Evolutionary conservation across 2,888 invertebrate genomes (phyloP).

Genomic region (Cephus rjabovi): DNA sequence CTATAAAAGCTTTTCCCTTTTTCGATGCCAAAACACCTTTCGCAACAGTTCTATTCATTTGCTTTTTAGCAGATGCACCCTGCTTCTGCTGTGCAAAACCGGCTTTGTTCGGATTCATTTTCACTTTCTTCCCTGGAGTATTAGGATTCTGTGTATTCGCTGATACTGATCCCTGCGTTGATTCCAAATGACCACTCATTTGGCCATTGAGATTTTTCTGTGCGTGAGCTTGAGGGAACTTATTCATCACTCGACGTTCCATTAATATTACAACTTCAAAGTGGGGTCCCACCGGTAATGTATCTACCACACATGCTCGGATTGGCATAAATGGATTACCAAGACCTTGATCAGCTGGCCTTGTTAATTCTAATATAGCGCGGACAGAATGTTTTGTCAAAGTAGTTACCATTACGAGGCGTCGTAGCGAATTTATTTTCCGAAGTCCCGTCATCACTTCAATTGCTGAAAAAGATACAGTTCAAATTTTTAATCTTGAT

Average conservation of each 20-base stretch:
- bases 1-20: slow-evolving; percentile 6
- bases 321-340: slow-evolving; percentile 61
- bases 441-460: slow-evolving; percentile 58
- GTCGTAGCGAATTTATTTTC: slow-evolving; percentile 51
- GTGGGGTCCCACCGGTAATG: slow-evolving; percentile 55
- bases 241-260: slow-evolving; percentile 55
- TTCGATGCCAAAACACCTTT: slow-evolving; percentile 8
- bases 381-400: slow-evolving; percentile 63
- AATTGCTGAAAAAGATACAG: slow-evolving; percentile 44
- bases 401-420: slow-evolving; percentile 61
- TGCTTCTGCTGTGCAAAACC: neutral
- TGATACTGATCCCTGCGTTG: neutral
- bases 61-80: neutral
- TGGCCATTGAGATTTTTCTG: neutral
- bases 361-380: slow-evolving; percentile 59
- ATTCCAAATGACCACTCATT: neutral
- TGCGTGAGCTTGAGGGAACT: slow-evolving; percentile 35
- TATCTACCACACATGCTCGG: slow-evolving; percentile 58
- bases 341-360: slow-evolving; percentile 47
- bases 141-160: slow-evolving; percentile 1
- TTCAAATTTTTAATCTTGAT: neutral
- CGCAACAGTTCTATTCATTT: slow-evolving; percentile 1
- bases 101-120: slow-evolving; percentile 5
- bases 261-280: slow-evolving; percentile 61
- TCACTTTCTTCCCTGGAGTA: slow-evolving; percentile 9